A percentile compares a stretch with the other conserved stretches of the same genome.
These are phyloP conservation scores for Urocyon cinereoargenteus DNA, from an alignment of 2,797 vertebrate species.

Conservation along the genomic window DNA sequence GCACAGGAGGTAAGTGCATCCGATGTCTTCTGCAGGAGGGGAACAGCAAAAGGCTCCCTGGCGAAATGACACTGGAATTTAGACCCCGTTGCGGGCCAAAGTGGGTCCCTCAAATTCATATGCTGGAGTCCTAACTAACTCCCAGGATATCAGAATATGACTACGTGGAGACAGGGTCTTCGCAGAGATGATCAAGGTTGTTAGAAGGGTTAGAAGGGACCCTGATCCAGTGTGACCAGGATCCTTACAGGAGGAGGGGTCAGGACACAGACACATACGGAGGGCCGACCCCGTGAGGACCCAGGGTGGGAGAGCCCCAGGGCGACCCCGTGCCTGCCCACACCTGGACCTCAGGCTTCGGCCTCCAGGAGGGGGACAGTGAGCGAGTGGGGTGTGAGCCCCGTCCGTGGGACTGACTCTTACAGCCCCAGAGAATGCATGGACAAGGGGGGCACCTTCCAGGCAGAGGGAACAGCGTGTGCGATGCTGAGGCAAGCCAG, in stretches of 20 bases:
- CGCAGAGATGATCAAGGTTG: neutral
- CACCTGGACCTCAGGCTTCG: neutral
- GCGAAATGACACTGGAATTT: neutral
- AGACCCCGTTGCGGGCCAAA: fast-evolving
- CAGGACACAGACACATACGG: fast-evolving
- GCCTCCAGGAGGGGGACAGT: fast-evolving
- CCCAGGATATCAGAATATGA: neutral
- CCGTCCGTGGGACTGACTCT: fast-evolving
- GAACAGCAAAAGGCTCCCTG: too few species aligned
- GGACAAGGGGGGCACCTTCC: too few species aligned
- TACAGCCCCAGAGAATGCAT: neutral
- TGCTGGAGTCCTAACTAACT: neutral
- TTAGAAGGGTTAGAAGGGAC: neutral
- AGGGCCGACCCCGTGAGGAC: fast-evolving
- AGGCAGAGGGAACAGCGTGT: neutral
- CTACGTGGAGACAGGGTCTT: neutral
- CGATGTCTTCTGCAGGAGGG: neutral
- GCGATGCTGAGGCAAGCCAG: neutral
- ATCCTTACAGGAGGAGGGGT: too few species aligned
- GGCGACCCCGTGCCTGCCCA: fast-evolving
- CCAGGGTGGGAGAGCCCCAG: neutral
- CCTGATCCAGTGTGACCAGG: neutral
- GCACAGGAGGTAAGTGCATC: neutral
- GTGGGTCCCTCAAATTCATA: neutral
- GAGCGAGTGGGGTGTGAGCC: fast-evolving